These are phyloP conservation scores for Camponotus floridanus DNA, from an alignment of 1,140 invertebrate species.

Conservation along the genomic window DNA sequence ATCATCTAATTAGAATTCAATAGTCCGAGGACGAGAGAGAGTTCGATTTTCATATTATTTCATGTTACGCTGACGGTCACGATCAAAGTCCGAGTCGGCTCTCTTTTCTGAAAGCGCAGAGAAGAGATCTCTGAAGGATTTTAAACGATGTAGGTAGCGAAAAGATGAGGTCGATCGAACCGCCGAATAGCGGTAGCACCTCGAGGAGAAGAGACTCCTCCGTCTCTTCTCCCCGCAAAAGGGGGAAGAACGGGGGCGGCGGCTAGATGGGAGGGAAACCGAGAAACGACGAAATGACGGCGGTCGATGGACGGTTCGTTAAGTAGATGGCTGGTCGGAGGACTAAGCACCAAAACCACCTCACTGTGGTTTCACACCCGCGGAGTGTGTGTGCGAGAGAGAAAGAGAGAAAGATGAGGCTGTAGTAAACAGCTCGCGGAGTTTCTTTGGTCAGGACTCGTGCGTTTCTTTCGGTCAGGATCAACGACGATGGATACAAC, in stretches of 20 bases:
- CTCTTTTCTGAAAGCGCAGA: slow-evolving; percentile 15
- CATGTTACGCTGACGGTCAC: not conserved
- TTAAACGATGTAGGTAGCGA: slow-evolving; percentile 32
- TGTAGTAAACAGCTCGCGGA: slow-evolving; percentile 71
- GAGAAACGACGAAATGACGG: slow-evolving; percentile 84
- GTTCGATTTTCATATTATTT: not conserved
- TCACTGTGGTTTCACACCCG: slow-evolving; percentile 86
- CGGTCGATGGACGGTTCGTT: slow-evolving; percentile 84
- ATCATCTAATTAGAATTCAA: not conserved
- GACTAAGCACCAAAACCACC: slow-evolving; percentile 85
- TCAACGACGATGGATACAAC: slow-evolving; percentile 47
- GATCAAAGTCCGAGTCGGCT: slow-evolving; percentile 5
- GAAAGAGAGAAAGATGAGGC: slow-evolving; percentile 45
- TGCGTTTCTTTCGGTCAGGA: slow-evolving; percentile 63
- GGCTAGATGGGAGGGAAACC: slow-evolving; percentile 79
- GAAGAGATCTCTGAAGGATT: slow-evolving; percentile 40
- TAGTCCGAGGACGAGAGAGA: not conserved
- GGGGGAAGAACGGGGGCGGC: slow-evolving; percentile 65
- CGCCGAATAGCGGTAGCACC: slow-evolving; percentile 58
- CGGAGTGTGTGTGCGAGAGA: slow-evolving; percentile 75
- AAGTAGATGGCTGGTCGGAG: slow-evolving; percentile 84
- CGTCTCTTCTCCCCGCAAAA: too few species aligned
- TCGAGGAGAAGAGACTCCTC: slow-evolving; percentile 10
- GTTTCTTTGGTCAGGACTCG: slow-evolving; percentile 72
- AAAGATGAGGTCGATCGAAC: slow-evolving; percentile 68